Conservation (phyloP, 2,113 vertebrate species). For the Passer domesticus region DNA sequence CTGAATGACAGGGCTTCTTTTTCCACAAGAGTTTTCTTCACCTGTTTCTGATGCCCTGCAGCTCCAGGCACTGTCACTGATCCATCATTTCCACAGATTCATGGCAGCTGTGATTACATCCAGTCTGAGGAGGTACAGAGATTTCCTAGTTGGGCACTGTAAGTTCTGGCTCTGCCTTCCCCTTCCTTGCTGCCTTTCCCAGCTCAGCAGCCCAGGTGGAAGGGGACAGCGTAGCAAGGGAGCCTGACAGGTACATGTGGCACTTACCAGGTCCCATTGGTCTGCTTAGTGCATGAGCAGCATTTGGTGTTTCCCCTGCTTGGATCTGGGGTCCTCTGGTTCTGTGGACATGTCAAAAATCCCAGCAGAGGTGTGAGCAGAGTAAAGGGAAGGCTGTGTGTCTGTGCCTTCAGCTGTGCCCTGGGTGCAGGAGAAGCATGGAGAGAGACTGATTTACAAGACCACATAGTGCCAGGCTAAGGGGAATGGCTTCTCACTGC, state of each 20-base stretch:
- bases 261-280: background rate
- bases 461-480: background rate
- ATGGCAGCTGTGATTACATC: background rate
- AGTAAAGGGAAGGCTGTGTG: background rate
- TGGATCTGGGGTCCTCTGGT: background rate
- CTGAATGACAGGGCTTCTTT: background rate
- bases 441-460: background rate
- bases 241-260: accelerated
- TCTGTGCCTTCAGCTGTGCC: background rate
- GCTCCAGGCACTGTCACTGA: background rate
- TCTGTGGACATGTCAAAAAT: background rate
- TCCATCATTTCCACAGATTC: background rate
- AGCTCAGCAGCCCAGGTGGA: background rate
- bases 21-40: background rate
- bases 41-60: background rate
- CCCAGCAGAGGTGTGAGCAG: background rate
- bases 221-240: accelerated
- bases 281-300: background rate
- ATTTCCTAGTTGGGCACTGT: background rate
- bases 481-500: background rate
- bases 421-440: background rate
- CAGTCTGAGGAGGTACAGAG: background rate
- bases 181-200: background rate
- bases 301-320: background rate
- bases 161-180: background rate